A percentile compares a stretch with the other conserved stretches of the same genome.
phyloP scores from a whole-genome alignment of 2,797 vertebrate genomes.

The Silurus aristotelis region DNA sequence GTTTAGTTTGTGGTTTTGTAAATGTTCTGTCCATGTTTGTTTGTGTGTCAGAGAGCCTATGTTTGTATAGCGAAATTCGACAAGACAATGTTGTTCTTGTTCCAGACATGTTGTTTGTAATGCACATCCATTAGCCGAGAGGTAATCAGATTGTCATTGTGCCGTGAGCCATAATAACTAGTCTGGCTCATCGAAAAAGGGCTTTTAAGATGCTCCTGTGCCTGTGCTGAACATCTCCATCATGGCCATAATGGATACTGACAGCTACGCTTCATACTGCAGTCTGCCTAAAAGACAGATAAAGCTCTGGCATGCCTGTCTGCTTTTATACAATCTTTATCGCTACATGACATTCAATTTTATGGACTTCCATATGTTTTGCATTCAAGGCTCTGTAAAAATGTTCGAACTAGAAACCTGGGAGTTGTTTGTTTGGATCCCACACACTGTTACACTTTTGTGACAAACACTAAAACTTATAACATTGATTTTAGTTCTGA shows the following conservation, averaged over 20 bases:
- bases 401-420: not conserved
- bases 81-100: slow-evolving; percentile 35
- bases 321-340: slow-evolving; percentile 13
- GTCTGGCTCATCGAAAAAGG: slow-evolving; percentile 55
- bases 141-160: slow-evolving; percentile 61
- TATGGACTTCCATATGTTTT: slow-evolving; percentile 16
- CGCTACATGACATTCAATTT: not conserved
- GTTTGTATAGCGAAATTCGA: slow-evolving; percentile 7
- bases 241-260: slow-evolving; percentile 43
- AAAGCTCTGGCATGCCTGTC: slow-evolving; percentile 26
- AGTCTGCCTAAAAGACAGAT: slow-evolving; percentile 36
- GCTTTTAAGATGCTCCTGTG: slow-evolving; percentile 62
- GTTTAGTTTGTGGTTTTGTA: slow-evolving; percentile 28
- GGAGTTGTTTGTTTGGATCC: not conserved
- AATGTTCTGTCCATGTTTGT: slow-evolving; percentile 6
- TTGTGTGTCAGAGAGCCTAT: not conserved
- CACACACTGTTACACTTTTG: not conserved
- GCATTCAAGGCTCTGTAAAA: not conserved
- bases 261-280: slow-evolving; percentile 18
- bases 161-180: slow-evolving; percentile 64
- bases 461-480: not conserved
- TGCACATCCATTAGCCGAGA: slow-evolving; percentile 48
- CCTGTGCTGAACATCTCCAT: slow-evolving; percentile 35
- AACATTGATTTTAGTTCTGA: not conserved
- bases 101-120: slow-evolving; percentile 32